Conservation (phyloP, 1,140 invertebrate genomes). For the Helicoverpa zea region DNA sequence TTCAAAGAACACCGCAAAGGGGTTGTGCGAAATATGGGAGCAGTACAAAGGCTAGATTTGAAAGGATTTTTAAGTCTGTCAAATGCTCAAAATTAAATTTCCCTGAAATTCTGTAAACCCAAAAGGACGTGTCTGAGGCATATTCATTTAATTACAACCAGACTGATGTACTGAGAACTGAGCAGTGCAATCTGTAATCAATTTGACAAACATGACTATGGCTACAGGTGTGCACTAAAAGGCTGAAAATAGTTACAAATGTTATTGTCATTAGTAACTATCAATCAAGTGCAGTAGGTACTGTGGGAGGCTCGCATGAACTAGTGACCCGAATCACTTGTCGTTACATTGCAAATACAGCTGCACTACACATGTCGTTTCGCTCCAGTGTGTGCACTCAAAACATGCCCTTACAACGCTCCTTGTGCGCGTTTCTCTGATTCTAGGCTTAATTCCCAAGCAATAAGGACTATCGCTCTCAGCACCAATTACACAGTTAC, state of each 20-base stretch:
- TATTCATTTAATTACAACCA: too few species aligned
- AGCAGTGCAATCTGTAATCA: not conserved
- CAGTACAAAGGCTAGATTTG: not conserved
- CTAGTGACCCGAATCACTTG: conserved; percentile 33
- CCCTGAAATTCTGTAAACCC: too few species aligned
- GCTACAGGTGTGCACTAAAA: not conserved
- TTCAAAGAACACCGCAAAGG: not conserved
- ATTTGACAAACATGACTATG: not conserved
- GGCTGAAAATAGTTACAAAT: not conserved
- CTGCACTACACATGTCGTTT: conserved; percentile 3
- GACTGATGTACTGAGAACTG: too few species aligned
- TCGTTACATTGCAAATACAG: conserved; percentile 3
- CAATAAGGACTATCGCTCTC: conserved; percentile 48
- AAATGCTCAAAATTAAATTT: too few species aligned
- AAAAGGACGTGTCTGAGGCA: too few species aligned
- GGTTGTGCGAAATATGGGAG: not conserved
- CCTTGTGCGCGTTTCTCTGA: not conserved
- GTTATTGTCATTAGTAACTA: conserved; percentile 19
- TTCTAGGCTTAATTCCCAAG: conserved; percentile 48
- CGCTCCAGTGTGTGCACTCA: conserved; percentile 15
- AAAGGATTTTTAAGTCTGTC: too few species aligned
- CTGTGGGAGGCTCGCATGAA: not conserved
- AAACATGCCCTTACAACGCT: conserved; percentile 3
- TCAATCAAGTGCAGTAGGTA: not conserved
- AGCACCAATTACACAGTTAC: conserved; percentile 15